A percentile compares a stretch with the other conserved stretches of the same genome.
Evolutionary conservation across 2,888 invertebrate species (phyloP).

Genomic region (Prosapia bicincta): DNA sequence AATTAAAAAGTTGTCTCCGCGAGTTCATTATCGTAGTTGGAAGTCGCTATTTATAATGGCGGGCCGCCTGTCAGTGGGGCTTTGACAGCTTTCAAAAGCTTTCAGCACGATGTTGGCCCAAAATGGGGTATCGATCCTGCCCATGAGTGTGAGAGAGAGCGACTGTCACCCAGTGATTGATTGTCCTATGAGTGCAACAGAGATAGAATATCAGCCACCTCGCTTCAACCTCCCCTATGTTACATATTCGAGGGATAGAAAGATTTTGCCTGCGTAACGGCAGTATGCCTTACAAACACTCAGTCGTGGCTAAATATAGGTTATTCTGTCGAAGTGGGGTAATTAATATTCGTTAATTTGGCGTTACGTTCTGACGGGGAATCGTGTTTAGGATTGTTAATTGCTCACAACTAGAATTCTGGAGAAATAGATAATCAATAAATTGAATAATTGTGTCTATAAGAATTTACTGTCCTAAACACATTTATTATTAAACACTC

Average conservation of each 20-base stretch:
- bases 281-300: not conserved
- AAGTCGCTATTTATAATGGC: slow-evolving; percentile 20
- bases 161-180: slow-evolving; percentile 23
- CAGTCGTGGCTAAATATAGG: not conserved
- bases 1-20: slow-evolving; percentile 12
- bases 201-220: slow-evolving; percentile 7
- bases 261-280: not conserved
- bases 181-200: slow-evolving; percentile 11
- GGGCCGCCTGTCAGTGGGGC: slow-evolving; percentile 8
- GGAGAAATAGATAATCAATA: too few relatives aligned
- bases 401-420: too few relatives aligned
- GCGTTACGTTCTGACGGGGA: too few relatives aligned
- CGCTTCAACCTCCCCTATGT: not conserved
- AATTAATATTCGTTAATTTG: not conserved
- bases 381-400: too few relatives aligned
- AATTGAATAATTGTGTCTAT: too few relatives aligned
- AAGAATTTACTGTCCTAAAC: too few relatives aligned
- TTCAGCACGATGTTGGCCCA: slow-evolving; percentile 11
- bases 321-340: not conserved
- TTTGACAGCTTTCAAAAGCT: slow-evolving; percentile 3
- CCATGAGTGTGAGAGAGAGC: slow-evolving; percentile 15
- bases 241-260: slow-evolving; percentile 15
- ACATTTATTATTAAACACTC: too few relatives aligned
- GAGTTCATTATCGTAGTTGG: slow-evolving; percentile 11
- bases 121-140: slow-evolving; percentile 9